Evolutionary conservation across 2,797 vertebrate genomes (phyloP).

Genomic region (Microctenopoma stevenorrisi): DNA sequence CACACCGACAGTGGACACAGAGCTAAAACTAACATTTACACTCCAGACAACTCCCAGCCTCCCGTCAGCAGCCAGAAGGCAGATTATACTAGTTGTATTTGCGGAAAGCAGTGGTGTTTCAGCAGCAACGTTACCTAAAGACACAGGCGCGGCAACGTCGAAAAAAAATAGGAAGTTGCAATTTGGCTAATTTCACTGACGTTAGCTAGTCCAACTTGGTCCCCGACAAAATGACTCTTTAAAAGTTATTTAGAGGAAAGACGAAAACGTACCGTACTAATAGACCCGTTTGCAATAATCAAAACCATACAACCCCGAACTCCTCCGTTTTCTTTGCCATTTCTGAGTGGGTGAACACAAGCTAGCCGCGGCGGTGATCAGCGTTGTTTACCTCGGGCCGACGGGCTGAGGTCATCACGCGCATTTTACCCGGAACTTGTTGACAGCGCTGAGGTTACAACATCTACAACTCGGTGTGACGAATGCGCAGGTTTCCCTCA

Average conservation of each 20-base stretch:
- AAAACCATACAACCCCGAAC: slow-evolving; percentile 34
- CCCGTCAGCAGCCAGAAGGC: background rate
- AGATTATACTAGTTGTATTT: fast-evolving
- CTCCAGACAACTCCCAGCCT: fast-evolving
- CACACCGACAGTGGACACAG: background rate
- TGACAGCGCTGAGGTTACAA: slow-evolving; percentile 1
- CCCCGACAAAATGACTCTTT: slow-evolving; percentile 3
- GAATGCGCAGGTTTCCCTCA: background rate
- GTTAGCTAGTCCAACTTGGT: slow-evolving; percentile 4
- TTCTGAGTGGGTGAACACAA: background rate
- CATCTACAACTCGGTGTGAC: background rate
- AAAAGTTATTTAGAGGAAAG: background rate
- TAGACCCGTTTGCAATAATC: slow-evolving; percentile 5
- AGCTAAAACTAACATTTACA: background rate
- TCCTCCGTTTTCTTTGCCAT: slow-evolving; percentile 65
- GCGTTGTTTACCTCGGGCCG: slow-evolving; percentile 69
- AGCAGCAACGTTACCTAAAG: too few relatives aligned
- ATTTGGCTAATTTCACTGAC: slow-evolving; percentile 19
- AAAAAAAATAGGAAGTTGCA: slow-evolving; percentile 63
- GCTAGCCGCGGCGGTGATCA: slow-evolving; percentile 9
- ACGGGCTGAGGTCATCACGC: slow-evolving; percentile 60
- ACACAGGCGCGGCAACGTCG: background rate
- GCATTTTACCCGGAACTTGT: slow-evolving; percentile 67
- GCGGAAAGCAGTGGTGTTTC: background rate
- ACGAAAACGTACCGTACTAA: slow-evolving; percentile 51